Evolutionary conservation across 1,140 invertebrate genomes (phyloP), one percentile per base, ranked within the genome.

Genomic region (Cyphomyrmex costatus): DNA sequence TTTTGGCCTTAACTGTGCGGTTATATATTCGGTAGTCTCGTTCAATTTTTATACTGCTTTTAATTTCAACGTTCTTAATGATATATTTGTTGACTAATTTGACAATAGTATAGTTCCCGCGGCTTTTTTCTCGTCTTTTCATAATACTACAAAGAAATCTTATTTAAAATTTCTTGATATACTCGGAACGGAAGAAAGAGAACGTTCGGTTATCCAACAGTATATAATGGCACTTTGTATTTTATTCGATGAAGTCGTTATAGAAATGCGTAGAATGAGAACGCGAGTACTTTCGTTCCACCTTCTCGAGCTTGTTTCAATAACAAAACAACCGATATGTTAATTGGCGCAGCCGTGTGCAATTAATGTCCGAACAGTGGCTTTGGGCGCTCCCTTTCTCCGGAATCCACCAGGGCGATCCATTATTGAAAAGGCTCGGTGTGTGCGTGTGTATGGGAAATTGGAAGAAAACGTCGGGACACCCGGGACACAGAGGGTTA

Each of bases 391-490:
- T 76, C 56, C 83, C 79, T 83, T 77, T 89, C 49, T 46, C n/a
- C 51, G 24, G 56, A 60, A 86, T 79, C 33, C 58, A 76, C 7
- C 30, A 30, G 58, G 14, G 46, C 82, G 82, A 77, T 71, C 84
- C 76, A 77, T 91, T 90, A 91, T 91, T 89, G 88, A 86, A 65
- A 86, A 85, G 85, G 51, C 74, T n/a, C 84, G 78, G 86, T 46
- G 82, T 89, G 91, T 92, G 91, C 92, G 86, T 46, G 82, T 89
- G 91, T 92, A 90, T 92, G 92, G 91, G 92, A 93, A 93, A 90
- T 92, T 91, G 82, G 89, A 91, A 91, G 79, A 89, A 91, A 91
- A 88, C 78, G 87, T 46, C 68, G 79, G 71, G 79, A 79, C 56
- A 70, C 46, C 36, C 36, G 8, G 10, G 36, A 68, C 80, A 73